Base-by-base conservation (phyloP, 2,888 invertebrate genomes). In the Mythimna vitellina region DNA sequence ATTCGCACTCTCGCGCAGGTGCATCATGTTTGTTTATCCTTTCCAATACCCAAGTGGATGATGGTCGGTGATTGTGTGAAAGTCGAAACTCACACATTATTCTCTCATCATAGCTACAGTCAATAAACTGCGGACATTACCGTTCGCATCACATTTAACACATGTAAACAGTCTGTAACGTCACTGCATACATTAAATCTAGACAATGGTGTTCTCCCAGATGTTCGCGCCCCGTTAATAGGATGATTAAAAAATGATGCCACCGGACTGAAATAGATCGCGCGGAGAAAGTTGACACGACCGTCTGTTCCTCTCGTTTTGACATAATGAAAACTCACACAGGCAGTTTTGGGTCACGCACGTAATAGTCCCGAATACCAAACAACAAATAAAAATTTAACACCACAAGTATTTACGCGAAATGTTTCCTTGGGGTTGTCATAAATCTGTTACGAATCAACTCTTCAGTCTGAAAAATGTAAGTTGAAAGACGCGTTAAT, bases 311-410 rank as follows among this genome's bases (percentile, higher is more conserved):
- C 89, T 86, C 87, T 88, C 85, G 78, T 83, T 87, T 79, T 92
- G 91, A 91, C 93, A 92, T 77, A 90, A 90, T 88, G 90, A 89
- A 92, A 91, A 91, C 88, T 88, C 88, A 87, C 87, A 74, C 83
- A 89, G 94, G 93, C 94, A 93, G 92, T 95, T 95, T 95, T 94
- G 88, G 95, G 95, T 95, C 95, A 93, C 82, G 76, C 92, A 82
- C 88, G 89, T 87, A 91, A 92, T 90, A 92, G 89, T 93, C 90
- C 90, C 88, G 90, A 90, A 94, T 92, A 89, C 89, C 91, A 76
- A 89, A 89, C 86, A 89, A 90, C 89, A 89, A 87, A 89, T 88
- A 77, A 88, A 83, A 69, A 80, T 87, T 85, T 84, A 79, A 69
- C 68, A 86, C 74, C 81, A 74, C 85, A 87, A 87, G 88, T 88